Evolutionary conservation across 2,797 vertebrate genomes (phyloP).

Genomic region (Glossophaga mutica): DNA sequence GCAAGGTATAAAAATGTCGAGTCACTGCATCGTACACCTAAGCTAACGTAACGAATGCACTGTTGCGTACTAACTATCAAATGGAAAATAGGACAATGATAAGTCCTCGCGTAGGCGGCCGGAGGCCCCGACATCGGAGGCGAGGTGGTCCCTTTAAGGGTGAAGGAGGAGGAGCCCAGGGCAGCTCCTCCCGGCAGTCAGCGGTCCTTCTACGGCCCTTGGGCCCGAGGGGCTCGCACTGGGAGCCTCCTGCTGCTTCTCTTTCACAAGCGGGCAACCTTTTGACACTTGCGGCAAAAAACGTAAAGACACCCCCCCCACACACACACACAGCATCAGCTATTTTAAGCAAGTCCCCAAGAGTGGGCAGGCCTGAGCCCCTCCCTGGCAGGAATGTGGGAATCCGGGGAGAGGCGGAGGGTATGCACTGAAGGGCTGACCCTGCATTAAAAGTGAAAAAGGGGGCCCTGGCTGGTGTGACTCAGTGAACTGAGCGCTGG

Average conservation of each 20-base stretch:
- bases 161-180: neutral
- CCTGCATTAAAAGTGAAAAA: neutral
- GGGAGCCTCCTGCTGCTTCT: neutral
- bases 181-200: neutral
- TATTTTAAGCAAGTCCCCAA: neutral
- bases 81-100: neutral
- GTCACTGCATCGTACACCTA: neutral
- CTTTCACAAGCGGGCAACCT: neutral
- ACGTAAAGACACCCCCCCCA: neutral
- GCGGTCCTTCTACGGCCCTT: neutral
- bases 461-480: too few relatives aligned
- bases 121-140: neutral
- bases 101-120: neutral
- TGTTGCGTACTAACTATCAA: neutral
- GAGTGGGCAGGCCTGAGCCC: neutral
- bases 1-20: neutral
- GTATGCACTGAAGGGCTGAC: rapidly evolving
- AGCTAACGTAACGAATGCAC: neutral
- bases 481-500: too few relatives aligned
- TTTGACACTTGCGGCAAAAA: neutral
- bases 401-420: neutral
- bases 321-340: too few relatives aligned
- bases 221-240: too few relatives aligned
- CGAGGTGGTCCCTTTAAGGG: too few relatives aligned
- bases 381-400: neutral